These are phyloP conservation scores for Leptonema lineaticorne DNA, from an alignment of 1,140 invertebrate species.

Conservation along the genomic window DNA sequence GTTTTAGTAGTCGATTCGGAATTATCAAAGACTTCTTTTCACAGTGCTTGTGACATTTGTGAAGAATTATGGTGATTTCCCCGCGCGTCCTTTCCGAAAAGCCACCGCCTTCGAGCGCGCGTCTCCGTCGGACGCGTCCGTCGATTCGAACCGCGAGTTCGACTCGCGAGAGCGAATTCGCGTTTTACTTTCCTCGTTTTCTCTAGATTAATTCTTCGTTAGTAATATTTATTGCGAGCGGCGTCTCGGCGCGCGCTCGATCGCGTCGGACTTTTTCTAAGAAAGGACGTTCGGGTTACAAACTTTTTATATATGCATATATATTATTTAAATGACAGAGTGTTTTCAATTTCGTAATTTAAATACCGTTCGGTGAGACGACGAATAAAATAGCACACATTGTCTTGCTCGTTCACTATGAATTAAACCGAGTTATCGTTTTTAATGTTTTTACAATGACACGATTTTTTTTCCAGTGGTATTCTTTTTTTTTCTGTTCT, in stretches of 20 bases:
- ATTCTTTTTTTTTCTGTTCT: neutral
- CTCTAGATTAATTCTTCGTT: neutral
- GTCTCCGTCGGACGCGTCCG: neutral
- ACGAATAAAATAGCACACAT: neutral
- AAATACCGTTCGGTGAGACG: conserved; percentile 4
- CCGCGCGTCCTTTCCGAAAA: conserved; percentile 30
- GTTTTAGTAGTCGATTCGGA: conserved; percentile 37
- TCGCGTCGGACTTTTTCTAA: neutral
- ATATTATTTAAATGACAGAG: conserved; percentile 21
- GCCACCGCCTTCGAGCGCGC: conserved; percentile 21
- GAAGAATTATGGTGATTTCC: conserved; percentile 40
- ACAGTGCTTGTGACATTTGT: conserved; percentile 42
- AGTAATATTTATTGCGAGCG: neutral
- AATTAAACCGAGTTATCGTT: conserved; percentile 4
- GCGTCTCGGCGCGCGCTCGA: no score
- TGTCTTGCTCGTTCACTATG: conserved; percentile 11
- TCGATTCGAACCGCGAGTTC: no score
- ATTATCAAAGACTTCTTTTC: conserved; percentile 42
- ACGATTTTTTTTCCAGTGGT: conserved; percentile 3
- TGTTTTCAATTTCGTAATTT: conserved; percentile 17
- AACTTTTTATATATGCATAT: conserved; percentile 23
- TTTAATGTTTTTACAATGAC: conserved; percentile 5
- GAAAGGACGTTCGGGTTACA: conserved; percentile 4
- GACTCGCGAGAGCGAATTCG: no score
- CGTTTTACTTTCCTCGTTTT: neutral